Evolutionary conservation across 2,888 invertebrate genomes (phyloP), one percentile per base, ranked within the genome.

Genomic region (Ligdia adustata): DNA sequence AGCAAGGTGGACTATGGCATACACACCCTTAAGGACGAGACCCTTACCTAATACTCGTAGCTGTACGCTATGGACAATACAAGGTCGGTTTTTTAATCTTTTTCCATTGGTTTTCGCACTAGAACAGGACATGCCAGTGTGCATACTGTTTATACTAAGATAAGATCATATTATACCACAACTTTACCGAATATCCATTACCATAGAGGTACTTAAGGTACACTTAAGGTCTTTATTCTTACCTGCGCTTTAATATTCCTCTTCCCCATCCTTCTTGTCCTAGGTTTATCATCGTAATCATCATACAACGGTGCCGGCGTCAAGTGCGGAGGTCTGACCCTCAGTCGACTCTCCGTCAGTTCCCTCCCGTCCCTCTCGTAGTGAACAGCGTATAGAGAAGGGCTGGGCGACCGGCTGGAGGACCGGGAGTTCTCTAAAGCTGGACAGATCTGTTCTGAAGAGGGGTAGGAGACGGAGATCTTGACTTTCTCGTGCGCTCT

Each of bases 241-340:
- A 97, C 97, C 91, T 96, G 96, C 2, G 96, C 96, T 78, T 97
- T 97, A 52, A 97, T 96, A 77, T 97, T 97, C 48, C 97, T 91
- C 69, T 96, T 95, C 15, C 97, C 96, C 95, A 97, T 96, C 63
- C 94, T 92, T 60, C 93, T 91, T 7, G 92, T 79, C 13, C 92
- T 74, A 0, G 90, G 89, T 40, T 89, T 90, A 54, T 89, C 90
- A 49, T 88, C 88, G 16, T 77, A 80, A 24, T 90, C 90, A 33
- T 82, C 92, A 60, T 79, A 91, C 59, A 88, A 53, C 1, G 81
- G 90, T 41, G 75, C 89, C 47, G 84, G 92, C 27, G 91, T 84
- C 51, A 91, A 83, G 35, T 84, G 86, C 0, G 79, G 67, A 0
- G 80, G 77, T 5, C 91, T 81, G 18, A 94, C 94, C 57, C 93